A percentile compares a stretch with the other conserved stretches of the same genome.
phyloP scores from a whole-genome alignment of 2,888 invertebrate species.

The Cryptocheilus praepositus region DNA sequence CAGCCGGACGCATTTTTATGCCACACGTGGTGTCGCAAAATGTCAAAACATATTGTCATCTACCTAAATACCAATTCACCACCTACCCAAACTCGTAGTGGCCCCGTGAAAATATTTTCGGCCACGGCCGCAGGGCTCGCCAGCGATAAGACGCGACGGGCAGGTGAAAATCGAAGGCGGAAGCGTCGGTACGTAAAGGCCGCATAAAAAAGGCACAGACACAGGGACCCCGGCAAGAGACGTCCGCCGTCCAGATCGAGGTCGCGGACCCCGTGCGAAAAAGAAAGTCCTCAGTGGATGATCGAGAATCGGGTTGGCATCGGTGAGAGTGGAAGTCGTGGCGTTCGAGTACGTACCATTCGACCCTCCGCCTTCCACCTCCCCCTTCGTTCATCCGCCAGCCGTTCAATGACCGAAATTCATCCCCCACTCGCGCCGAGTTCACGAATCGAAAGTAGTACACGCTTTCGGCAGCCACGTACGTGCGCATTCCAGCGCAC shows the following conservation, averaged over 20 bases:
- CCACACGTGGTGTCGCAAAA: too few relatives aligned
- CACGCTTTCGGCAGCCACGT: conserved; percentile 12
- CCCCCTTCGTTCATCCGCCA: conserved; percentile 33
- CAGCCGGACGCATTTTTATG: too few relatives aligned
- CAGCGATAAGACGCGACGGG: not conserved
- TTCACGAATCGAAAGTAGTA: conserved; percentile 38
- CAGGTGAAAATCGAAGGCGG: conserved; percentile 16
- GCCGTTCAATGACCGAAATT: conserved; percentile 55
- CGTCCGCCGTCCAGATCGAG: conserved; percentile 41
- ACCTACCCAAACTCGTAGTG: too few relatives aligned
- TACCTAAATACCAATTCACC: too few relatives aligned
- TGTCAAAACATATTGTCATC: too few relatives aligned
- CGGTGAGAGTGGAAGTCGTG: conserved; percentile 60
- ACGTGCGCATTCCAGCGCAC: conserved; percentile 31
- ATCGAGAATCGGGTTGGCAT: conserved; percentile 34
- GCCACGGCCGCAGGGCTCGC: too few relatives aligned
- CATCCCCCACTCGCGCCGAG: conserved; percentile 8
- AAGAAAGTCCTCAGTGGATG: conserved; percentile 60
- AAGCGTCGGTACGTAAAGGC: not conserved
- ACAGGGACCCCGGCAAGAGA: conserved; percentile 13
- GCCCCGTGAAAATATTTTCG: too few relatives aligned
- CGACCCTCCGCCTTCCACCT: conserved; percentile 11
- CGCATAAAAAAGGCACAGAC: conserved; percentile 1
- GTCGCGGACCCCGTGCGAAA: conserved; percentile 59
- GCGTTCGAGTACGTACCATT: conserved; percentile 27